These are phyloP conservation scores for Pseudeuparius sepicola DNA, from an alignment of 2,888 invertebrate species.

Conservation along the genomic window DNA sequence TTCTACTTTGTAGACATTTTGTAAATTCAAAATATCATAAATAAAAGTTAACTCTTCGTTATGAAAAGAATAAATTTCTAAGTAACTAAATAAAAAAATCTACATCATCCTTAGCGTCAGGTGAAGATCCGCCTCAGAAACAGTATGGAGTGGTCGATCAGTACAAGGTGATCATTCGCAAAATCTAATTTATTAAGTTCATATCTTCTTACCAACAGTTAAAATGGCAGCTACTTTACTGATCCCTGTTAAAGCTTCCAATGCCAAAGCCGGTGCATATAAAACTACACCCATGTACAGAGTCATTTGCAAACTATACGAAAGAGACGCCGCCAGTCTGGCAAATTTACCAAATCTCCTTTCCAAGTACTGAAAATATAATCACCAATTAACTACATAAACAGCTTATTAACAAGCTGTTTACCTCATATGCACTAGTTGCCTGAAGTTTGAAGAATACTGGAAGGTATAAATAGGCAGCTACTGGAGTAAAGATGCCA, in stretches of 20 bases:
- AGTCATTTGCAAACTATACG: slow-evolving; percentile 83
- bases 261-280: slow-evolving; percentile 85
- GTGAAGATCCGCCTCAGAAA: no score
- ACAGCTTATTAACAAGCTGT: slow-evolving; percentile 5
- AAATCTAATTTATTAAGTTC: slow-evolving; percentile 5
- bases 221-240: slow-evolving; percentile 63
- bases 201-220: slow-evolving; percentile 45
- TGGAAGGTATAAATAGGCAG: slow-evolving; percentile 68
- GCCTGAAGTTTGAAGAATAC: slow-evolving; percentile 76
- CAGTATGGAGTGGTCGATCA: no score
- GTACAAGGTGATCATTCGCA: slow-evolving; percentile 1
- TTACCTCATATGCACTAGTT: slow-evolving; percentile 80
- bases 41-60: no score
- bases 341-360: slow-evolving; percentile 70
- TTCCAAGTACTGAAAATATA: slow-evolving; percentile 68
- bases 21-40: no score
- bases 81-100: no score
- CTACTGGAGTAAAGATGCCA: slow-evolving; percentile 65
- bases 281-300: slow-evolving; percentile 85
- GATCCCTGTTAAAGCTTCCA: slow-evolving; percentile 78
- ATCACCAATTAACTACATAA: slow-evolving; percentile 2
- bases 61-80: no score
- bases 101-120: no score
- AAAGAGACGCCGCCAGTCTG: slow-evolving; percentile 67
- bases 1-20: no score